Percentiles rank a stretch among this genome's conserved stretches.
Conservation (phyloP, 2,888 invertebrate species). For the Druceiella hillmani region DNA sequence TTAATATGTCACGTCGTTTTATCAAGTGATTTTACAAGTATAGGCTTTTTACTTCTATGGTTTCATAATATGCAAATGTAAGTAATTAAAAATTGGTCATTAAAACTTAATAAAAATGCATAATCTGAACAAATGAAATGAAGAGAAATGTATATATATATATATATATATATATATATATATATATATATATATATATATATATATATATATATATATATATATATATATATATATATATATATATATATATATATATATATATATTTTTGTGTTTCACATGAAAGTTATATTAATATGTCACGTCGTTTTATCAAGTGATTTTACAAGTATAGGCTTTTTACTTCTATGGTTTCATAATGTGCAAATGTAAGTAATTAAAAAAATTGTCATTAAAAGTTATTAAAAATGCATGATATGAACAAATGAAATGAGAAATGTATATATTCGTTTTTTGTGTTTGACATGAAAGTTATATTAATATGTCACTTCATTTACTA, state of each 20-base stretch:
- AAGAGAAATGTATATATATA: slow-evolving; percentile 10
- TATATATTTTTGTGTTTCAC: neutral
- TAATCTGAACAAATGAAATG: slow-evolving; percentile 3
- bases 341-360: too few species aligned
- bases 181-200: neutral
- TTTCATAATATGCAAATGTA: neutral
- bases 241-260: slow-evolving; percentile 1
- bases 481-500: too few species aligned
- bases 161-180: slow-evolving; percentile 8
- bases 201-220: slow-evolving; percentile 1
- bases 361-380: neutral
- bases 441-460: slow-evolving; percentile 5
- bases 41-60: too few species aligned
- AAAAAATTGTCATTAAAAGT: neutral
- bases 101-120: neutral
- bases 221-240: slow-evolving; percentile 1
- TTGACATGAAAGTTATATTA: too few species aligned
- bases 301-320: too few species aligned
- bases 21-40: too few species aligned
- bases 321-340: too few species aligned
- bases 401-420: neutral
- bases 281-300: too few species aligned
- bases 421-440: slow-evolving; percentile 5
- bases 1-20: too few species aligned
- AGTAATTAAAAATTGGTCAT: neutral